A percentile compares a stretch with the other conserved stretches of the same genome.
Conservation (phyloP, 1,140 invertebrate species). For the Colletes latitarsis region DNA sequence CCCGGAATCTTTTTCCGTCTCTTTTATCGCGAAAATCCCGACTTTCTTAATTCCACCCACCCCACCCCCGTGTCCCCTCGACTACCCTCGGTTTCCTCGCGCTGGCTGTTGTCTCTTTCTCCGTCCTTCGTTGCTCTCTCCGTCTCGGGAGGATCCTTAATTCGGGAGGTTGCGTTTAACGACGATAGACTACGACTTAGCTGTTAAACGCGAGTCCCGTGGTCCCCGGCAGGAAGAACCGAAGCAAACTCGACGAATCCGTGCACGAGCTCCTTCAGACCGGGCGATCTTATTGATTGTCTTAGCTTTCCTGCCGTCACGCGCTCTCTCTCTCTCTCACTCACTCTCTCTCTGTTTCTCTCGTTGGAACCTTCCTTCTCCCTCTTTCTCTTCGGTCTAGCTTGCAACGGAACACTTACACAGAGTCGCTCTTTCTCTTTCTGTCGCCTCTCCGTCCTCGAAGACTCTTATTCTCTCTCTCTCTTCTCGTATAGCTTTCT, state of each 20-base stretch:
- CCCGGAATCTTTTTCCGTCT: neutral
- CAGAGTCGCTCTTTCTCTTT: conserved; percentile 23
- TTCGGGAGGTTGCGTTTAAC: conserved; percentile 39
- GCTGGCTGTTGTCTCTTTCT: neutral
- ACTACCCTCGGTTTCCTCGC: neutral
- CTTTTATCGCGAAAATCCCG: conserved; percentile 27
- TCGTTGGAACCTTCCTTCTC: neutral
- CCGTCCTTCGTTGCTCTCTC: conserved; percentile 10
- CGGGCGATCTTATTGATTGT: conserved; percentile 76
- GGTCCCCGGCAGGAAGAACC: conserved; percentile 44
- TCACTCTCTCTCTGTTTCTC: neutral
- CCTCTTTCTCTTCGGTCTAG: conserved; percentile 3
- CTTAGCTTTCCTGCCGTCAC: conserved; percentile 63
- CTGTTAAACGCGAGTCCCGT: conserved; percentile 35
- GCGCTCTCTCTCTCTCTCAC: conserved; percentile 20
- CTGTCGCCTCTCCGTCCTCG: neutral
- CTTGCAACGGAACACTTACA: conserved; percentile 24
- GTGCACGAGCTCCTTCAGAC: conserved; percentile 62
- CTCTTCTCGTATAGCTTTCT: conserved; percentile 2
- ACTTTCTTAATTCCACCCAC: neutral
- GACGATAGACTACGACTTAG: conserved; percentile 44
- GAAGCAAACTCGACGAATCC: conserved; percentile 59
- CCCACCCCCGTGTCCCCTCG: neutral
- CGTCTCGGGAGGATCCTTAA: conserved; percentile 33
- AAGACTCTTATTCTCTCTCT: conserved; percentile 28